Conservation (phyloP, 53 echinoderm and acorn worm species). For the Zoroaster sp. region DNA sequence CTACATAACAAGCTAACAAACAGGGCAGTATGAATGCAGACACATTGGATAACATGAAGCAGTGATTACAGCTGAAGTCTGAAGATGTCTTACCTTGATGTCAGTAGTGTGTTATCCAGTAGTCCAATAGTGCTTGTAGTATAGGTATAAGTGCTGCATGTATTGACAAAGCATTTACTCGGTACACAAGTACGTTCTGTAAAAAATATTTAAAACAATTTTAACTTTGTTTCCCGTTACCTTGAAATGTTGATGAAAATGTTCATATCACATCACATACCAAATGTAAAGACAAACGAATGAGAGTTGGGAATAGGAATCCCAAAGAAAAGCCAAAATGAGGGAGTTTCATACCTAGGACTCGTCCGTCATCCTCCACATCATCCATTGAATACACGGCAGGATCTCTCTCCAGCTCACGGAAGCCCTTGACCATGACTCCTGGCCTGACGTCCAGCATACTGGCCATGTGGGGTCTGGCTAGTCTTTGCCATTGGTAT, state of each 20-base stretch:
- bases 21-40: too few relatives aligned
- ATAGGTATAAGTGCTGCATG: slow-evolving; percentile 88
- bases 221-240: too few relatives aligned
- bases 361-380: slow-evolving; percentile 91
- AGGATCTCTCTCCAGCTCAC: slow-evolving; percentile 76
- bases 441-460: slow-evolving; percentile 95
- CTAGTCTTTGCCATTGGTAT: slow-evolving; percentile 98
- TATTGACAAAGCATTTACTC: slow-evolving; percentile 84
- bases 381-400: slow-evolving; percentile 83
- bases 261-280: too few relatives aligned
- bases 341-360: slow-evolving; percentile 68
- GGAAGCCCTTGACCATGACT: slow-evolving; percentile 92
- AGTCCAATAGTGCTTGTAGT: slow-evolving; percentile 92
- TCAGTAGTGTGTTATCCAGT: slow-evolving; percentile 72
- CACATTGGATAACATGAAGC: not conserved
- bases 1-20: too few relatives aligned
- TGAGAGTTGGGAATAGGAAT: too few relatives aligned
- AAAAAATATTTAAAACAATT: too few relatives aligned
- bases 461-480: slow-evolving; percentile 97
- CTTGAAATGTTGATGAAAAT: too few relatives aligned
- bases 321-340: too few relatives aligned
- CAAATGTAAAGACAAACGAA: too few relatives aligned
- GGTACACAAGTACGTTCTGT: slow-evolving; percentile 72
- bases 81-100: slow-evolving; percentile 69
- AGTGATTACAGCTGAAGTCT: not conserved